These are phyloP conservation scores for Alces alces DNA, from an alignment of 2,113 vertebrate genomes.

Conservation along the genomic window DNA sequence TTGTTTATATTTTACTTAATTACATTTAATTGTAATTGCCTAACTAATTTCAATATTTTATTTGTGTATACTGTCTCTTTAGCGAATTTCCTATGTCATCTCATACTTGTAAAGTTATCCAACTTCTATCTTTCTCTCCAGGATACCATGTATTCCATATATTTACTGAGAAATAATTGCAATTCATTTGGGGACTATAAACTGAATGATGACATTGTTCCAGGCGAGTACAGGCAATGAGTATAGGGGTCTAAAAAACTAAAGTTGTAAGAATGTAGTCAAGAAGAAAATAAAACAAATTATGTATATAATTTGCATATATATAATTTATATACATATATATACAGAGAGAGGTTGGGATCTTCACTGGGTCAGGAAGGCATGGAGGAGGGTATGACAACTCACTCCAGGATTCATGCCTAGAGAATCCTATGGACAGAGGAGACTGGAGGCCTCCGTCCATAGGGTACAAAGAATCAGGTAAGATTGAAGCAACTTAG, in stretches of 20 bases:
- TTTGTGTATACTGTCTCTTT: not conserved
- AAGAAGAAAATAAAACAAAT: not conserved
- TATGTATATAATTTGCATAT: not conserved
- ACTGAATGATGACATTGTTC: not conserved
- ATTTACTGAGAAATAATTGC: not conserved
- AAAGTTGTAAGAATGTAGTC: not conserved
- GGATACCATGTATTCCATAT: not conserved
- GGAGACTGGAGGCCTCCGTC: too few relatives aligned
- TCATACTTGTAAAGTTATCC: not conserved
- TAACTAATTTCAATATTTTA: not conserved
- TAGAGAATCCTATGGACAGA: not conserved
- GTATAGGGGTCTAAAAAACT: not conserved
- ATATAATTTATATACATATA: not conserved
- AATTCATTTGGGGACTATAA: not conserved
- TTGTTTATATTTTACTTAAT: not conserved
- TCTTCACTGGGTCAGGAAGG: not conserved
- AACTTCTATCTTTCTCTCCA: not conserved
- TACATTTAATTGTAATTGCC: not conserved
- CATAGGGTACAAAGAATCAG: too few relatives aligned
- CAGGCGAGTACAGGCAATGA: not conserved
- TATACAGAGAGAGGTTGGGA: not conserved
- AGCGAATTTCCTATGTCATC: not conserved
- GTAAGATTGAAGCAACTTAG: not conserved
- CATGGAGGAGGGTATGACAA: not conserved
- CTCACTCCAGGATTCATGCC: not conserved